Conservation (phyloP, 2,797 vertebrate species). For the Adrianichthys oophorus region DNA sequence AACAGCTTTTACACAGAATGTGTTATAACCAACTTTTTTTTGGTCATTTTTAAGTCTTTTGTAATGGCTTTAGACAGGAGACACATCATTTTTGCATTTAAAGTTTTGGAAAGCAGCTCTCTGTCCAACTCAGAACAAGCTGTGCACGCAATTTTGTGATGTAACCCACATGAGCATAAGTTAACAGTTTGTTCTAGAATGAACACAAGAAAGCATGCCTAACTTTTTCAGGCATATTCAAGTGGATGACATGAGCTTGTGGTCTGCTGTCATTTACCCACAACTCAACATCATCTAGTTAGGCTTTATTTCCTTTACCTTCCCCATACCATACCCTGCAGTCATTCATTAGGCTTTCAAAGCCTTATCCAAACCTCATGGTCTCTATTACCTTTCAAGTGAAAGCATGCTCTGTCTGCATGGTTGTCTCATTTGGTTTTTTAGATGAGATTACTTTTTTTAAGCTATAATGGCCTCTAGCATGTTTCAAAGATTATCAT, state of each 20-base stretch:
- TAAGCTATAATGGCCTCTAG: not conserved
- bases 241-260: not conserved
- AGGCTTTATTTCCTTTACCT: not conserved
- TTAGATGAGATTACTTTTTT: not conserved
- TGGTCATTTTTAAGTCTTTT: too few species aligned
- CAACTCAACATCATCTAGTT: not conserved
- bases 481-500: too few species aligned
- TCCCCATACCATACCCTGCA: not conserved
- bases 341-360: not conserved
- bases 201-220: not conserved
- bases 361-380: not conserved
- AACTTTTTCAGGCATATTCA: not conserved
- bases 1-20: too few species aligned
- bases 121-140: too few species aligned
- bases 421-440: not conserved
- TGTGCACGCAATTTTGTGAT: too few species aligned
- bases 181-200: not conserved
- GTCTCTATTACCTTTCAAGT: not conserved
- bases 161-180: too few species aligned
- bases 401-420: not conserved
- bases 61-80: too few species aligned
- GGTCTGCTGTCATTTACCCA: not conserved
- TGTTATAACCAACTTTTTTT: too few species aligned
- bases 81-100: too few species aligned
- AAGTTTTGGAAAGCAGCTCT: too few species aligned